Percentiles rank a stretch among this genome's conserved stretches.
Evolutionary conservation across 53 echinoderm and acorn worm species (phyloP).

Genomic region (Holothuria leucospilota): DNA sequence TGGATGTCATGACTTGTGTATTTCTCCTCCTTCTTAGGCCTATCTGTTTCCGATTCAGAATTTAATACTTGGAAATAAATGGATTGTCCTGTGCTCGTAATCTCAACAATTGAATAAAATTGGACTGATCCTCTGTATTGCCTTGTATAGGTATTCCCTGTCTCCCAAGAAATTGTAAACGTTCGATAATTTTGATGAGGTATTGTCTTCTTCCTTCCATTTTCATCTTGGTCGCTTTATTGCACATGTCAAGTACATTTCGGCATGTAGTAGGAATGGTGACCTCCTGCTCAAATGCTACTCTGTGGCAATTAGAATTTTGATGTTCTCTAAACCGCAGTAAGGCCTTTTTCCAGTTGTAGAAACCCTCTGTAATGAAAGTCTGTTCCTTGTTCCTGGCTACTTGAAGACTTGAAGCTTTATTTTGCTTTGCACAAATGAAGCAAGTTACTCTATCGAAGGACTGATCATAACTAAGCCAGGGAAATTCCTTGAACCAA

Average conservation of each 20-base stretch:
- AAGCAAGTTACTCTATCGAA: neutral
- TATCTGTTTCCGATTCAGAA: neutral
- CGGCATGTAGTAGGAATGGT: neutral
- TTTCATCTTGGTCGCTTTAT: neutral
- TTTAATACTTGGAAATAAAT: conserved; percentile 19
- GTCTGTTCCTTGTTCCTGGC: neutral
- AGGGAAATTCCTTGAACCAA: too few species aligned
- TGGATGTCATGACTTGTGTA: neutral
- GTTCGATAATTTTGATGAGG: neutral
- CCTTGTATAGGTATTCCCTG: conserved; percentile 20
- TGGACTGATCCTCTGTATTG: conserved; percentile 23
- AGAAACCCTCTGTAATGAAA: neutral
- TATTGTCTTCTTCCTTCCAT: conserved; percentile 22
- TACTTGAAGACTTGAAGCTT: neutral
- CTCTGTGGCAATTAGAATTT: neutral
- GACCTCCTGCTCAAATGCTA: neutral
- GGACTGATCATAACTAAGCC: neutral
- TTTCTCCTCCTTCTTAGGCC: neutral
- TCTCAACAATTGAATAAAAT: conserved; percentile 1
- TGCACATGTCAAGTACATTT: neutral
- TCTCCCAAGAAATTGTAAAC: conserved; percentile 33
- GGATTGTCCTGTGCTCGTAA: conserved; percentile 33
- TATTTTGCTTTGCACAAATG: neutral
- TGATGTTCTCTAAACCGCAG: neutral
- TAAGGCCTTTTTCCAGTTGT: neutral